A percentile compares a stretch with the other conserved stretches of the same genome.
Conservation (phyloP, 2,113 vertebrate genomes). For the Ciconia maguari region DNA sequence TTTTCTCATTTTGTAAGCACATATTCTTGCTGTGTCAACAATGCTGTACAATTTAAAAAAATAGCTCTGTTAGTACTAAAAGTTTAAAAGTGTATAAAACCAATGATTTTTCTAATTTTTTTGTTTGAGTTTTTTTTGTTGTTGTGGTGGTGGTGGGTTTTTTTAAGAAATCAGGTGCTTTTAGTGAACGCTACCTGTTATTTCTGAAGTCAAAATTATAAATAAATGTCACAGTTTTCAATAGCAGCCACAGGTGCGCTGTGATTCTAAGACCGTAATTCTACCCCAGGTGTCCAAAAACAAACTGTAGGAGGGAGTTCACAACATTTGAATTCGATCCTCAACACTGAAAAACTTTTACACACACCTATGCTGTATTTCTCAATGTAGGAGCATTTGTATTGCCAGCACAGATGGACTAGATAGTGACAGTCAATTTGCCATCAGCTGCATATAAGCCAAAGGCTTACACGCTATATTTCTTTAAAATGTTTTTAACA, state of each 20-base stretch:
- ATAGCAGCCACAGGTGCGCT: rapidly evolving
- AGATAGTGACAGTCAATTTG: not conserved
- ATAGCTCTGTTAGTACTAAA: not conserved
- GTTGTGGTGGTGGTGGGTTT: rapidly evolving
- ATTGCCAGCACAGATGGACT: not conserved
- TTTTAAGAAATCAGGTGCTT: not conserved
- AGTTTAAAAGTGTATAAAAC: not conserved
- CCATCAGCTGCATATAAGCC: not conserved
- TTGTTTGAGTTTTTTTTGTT: not conserved
- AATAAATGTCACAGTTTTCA: not conserved
- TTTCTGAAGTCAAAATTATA: not conserved
- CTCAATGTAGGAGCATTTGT: not conserved
- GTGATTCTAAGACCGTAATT: not conserved
- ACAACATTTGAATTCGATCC: not conserved
- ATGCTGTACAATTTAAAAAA: rapidly evolving
- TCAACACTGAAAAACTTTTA: not conserved
- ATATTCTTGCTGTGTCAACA: not conserved
- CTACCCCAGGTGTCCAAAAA: not conserved
- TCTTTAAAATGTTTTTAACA: not conserved
- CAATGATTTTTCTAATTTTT: not conserved
- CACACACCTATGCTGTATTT: not conserved
- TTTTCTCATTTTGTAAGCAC: not conserved
- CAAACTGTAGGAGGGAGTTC: not conserved
- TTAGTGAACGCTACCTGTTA: not conserved
- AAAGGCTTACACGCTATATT: not conserved